phyloP scores from a whole-genome alignment of 2,888 invertebrate species.

The Listrodromus nycthemerus region DNA sequence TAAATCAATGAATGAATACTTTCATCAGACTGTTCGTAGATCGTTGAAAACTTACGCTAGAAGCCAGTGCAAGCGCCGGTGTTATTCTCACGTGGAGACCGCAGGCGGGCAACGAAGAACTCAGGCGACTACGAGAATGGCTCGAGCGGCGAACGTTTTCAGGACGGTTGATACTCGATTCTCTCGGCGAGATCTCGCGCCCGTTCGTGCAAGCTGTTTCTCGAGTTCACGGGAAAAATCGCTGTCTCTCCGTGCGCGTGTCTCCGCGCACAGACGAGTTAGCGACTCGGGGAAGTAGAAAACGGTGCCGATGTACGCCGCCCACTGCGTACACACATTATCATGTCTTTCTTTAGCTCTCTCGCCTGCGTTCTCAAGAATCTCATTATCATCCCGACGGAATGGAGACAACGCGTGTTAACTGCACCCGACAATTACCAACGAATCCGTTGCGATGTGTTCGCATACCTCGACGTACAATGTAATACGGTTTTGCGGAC shows the following conservation, averaged over 20 bases:
- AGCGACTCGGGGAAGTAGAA: constrained; percentile 51
- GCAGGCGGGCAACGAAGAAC: constrained; percentile 5
- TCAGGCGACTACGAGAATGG: neutral
- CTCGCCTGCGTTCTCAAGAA: constrained; percentile 22
- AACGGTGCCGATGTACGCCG: constrained; percentile 60
- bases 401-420: constrained; percentile 27
- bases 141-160: constrained; percentile 65
- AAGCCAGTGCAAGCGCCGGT: neutral
- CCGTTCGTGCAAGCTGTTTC: constrained; percentile 36
- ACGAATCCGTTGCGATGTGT: constrained; percentile 29
- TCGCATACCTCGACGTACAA: neutral
- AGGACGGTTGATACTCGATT: constrained; percentile 61
- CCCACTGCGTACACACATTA: constrained; percentile 40
- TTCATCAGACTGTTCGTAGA: neutral
- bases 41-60: neutral
- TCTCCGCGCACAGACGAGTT: constrained; percentile 9
- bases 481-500: neutral
- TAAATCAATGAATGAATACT: neutral
- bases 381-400: constrained; percentile 47
- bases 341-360: constrained; percentile 1
- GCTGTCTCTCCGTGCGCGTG: constrained; percentile 34
- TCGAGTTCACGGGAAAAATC: constrained; percentile 61
- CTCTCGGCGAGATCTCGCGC: constrained; percentile 53
- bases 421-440: constrained; percentile 33
- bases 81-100: neutral